These are phyloP conservation scores for Hydrolagus affinis DNA, from an alignment of 2,113 vertebrate species.

Conservation along the genomic window DNA sequence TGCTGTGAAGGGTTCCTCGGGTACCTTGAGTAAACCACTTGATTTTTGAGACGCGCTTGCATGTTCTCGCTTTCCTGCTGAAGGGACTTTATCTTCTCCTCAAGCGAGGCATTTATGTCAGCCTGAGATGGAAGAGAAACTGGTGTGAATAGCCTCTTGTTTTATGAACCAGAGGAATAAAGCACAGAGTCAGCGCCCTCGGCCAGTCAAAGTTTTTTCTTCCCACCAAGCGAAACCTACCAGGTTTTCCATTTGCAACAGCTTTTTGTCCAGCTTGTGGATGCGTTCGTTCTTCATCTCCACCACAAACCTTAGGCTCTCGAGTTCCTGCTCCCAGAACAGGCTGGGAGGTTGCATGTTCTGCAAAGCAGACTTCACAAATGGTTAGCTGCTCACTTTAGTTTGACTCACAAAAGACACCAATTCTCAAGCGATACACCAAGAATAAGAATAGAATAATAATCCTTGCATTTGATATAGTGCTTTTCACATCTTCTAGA, in stretches of 20 bases:
- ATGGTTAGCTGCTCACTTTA: neutral
- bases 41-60: conserved; percentile 62
- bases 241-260: conserved; percentile 67
- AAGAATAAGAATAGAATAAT: no score
- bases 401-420: no score
- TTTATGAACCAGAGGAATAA: neutral
- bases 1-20: no score
- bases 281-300: conserved; percentile 84
- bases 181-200: neutral
- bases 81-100: conserved; percentile 66
- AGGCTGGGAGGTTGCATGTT: conserved; percentile 75
- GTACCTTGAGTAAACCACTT: conserved; percentile 65
- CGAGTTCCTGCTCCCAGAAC: conserved; percentile 92
- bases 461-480: no score
- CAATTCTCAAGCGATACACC: no score
- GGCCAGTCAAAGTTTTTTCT: neutral
- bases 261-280: conserved; percentile 64
- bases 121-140: conserved; percentile 48
- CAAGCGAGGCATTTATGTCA: conserved; percentile 68
- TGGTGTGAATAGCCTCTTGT: neutral
- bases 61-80: conserved; percentile 84
- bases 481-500: no score
- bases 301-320: conserved; percentile 87
- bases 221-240: conserved; percentile 47
- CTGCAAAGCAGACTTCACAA: conserved; percentile 45